Evolutionary conservation across 2,797 vertebrate genomes (phyloP).

Genomic region (Diglossa cyanea): DNA sequence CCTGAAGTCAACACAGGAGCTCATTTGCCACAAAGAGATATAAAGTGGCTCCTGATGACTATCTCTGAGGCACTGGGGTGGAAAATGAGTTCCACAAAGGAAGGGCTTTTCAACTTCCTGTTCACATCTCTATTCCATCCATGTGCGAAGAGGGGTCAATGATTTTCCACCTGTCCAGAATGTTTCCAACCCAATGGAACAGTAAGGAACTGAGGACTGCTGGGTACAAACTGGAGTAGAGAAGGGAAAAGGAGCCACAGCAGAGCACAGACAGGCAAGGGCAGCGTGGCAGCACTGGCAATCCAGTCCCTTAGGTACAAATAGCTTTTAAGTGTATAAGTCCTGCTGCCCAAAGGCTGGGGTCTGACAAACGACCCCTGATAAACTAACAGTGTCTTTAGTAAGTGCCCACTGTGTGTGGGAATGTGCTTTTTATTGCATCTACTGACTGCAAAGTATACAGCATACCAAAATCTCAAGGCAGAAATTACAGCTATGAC

Average conservation of each 20-base stretch:
- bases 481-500: neutral
- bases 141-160: neutral
- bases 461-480: neutral
- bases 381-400: neutral
- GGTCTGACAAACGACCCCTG: neutral
- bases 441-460: neutral
- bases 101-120: neutral
- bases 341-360: neutral
- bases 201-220: neutral
- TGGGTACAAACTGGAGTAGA: neutral
- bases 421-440: neutral
- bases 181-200: neutral
- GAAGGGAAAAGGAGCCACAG: neutral
- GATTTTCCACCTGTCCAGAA: neutral
- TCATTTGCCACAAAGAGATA: neutral
- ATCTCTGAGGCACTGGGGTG: neutral
- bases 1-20: neutral
- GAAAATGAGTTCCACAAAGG: neutral
- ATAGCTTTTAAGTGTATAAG: fast-evolving
- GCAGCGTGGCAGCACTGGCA: neutral
- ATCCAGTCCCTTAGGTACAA: neutral
- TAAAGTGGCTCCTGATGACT: neutral
- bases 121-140: neutral
- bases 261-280: neutral
- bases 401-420: fast-evolving